Percentiles rank a stretch among this genome's conserved stretches.
These are phyloP conservation scores for Drosophila glabriapex DNA, from an alignment of 2,888 invertebrate species.

Conservation along the genomic window DNA sequence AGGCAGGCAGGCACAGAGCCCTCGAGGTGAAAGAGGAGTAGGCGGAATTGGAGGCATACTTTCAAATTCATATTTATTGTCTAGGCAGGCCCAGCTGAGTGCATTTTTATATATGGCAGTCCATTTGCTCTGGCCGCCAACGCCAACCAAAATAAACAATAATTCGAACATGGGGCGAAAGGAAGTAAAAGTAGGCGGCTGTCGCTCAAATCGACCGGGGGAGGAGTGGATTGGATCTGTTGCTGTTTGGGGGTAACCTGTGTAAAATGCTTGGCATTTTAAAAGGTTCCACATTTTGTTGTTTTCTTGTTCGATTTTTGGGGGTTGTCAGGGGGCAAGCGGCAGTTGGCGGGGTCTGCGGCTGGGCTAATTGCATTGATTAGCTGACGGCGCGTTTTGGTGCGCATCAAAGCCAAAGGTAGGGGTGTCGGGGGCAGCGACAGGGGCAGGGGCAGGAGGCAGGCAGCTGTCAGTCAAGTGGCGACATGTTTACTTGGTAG, in stretches of 20 bases:
- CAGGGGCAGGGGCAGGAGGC: conserved; percentile 25
- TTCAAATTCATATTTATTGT: conserved; percentile 81
- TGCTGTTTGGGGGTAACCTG: conserved; percentile 40
- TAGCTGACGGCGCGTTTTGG: conserved; percentile 78
- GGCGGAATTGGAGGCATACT: conserved; percentile 51
- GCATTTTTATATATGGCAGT: conserved; percentile 80
- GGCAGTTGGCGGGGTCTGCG: conserved; percentile 29
- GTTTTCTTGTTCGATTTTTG: conserved; percentile 34
- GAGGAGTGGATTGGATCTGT: neutral
- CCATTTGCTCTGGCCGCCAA: conserved; percentile 67
- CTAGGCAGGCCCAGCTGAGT: conserved; percentile 76
- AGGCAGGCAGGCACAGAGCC: conserved; percentile 20
- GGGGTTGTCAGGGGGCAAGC: conserved; percentile 58
- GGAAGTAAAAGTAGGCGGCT: conserved; percentile 50
- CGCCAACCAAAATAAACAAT: conserved; percentile 79
- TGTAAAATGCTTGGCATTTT: conserved; percentile 81
- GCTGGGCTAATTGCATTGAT: conserved; percentile 81
- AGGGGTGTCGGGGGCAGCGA: neutral
- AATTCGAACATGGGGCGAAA: conserved; percentile 66
- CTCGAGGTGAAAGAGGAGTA: neutral
- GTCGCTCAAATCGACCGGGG: neutral
- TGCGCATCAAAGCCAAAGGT: conserved; percentile 66
- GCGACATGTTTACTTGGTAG: conserved; percentile 76
- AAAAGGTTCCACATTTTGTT: conserved; percentile 81
- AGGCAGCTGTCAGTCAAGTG: conserved; percentile 80